Conservation (phyloP, 1,140 invertebrate genomes). For the Drosophila orena region DNA sequence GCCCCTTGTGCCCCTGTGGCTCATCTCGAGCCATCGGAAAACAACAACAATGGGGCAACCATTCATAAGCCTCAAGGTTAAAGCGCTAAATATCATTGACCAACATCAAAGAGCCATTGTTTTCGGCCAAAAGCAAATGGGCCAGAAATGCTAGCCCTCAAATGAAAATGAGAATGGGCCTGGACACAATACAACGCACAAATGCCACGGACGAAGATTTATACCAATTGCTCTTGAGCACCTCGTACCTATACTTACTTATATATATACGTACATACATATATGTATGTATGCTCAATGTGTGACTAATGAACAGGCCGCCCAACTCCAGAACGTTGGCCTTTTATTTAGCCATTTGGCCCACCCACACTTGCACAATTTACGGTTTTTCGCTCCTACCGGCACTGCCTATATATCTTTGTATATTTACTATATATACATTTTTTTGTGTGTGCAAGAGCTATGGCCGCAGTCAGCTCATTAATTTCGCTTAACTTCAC, state of each 20-base stretch:
- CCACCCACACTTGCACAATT: slow-evolving; percentile 36
- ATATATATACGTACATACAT: slow-evolving; percentile 1
- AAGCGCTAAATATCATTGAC: slow-evolving; percentile 79
- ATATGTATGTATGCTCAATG: slow-evolving; percentile 27
- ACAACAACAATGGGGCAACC: slow-evolving; percentile 53
- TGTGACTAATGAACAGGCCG: slow-evolving; percentile 73
- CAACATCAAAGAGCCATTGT: slow-evolving; percentile 76
- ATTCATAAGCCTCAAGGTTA: slow-evolving; percentile 80
- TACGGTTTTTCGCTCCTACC: slow-evolving; percentile 21
- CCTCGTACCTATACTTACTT: slow-evolving; percentile 40
- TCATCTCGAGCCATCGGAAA: not conserved
- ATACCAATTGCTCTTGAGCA: slow-evolving; percentile 75
- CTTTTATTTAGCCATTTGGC: slow-evolving; percentile 71
- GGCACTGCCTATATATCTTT: slow-evolving; percentile 7
- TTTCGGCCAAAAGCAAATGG: slow-evolving; percentile 57
- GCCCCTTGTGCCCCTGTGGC: slow-evolving; percentile 16
- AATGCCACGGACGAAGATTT: slow-evolving; percentile 64
- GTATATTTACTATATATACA: slow-evolving; percentile 19
- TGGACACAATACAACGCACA: slow-evolving; percentile 24
- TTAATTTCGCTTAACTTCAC: slow-evolving; percentile 83
- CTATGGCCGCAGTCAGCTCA: slow-evolving; percentile 56
- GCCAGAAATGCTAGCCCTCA: slow-evolving; percentile 44
- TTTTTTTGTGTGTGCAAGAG: slow-evolving; percentile 31
- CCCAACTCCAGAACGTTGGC: slow-evolving; percentile 23
- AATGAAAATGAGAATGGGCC: slow-evolving; percentile 44